phyloP scores from a whole-genome alignment of 37 sponge, comb jelly and placozoan species.

The Beroe ovata region DNA sequence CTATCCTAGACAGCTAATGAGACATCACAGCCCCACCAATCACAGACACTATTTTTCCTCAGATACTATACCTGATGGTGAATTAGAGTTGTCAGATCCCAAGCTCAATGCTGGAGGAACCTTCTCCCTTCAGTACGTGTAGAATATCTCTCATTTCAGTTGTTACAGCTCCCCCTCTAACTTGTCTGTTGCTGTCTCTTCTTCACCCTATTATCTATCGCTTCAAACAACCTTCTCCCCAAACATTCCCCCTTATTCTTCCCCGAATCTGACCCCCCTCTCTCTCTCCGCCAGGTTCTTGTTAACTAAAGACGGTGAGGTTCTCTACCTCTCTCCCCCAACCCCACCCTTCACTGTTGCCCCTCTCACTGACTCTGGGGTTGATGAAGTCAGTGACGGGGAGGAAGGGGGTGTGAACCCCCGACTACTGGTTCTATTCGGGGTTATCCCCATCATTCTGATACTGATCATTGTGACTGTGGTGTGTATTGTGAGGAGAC shows the following conservation, averaged over 20 bases:
- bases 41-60: no score
- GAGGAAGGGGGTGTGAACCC: neutral
- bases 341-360: conserved; percentile 29
- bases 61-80: neutral
- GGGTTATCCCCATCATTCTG: conserved; percentile 51
- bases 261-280: neutral
- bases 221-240: neutral
- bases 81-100: neutral
- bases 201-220: neutral
- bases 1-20: no score
- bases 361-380: neutral
- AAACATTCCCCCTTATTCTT: neutral
- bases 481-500: conserved; percentile 39
- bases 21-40: no score
- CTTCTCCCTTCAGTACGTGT: conserved; percentile 37
- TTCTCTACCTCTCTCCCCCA: conserved; percentile 47
- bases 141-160: no score
- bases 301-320: neutral
- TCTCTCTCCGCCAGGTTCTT: conserved; percentile 25
- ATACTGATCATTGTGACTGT: conserved; percentile 35
- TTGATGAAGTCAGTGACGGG: neutral
- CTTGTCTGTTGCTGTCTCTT: neutral
- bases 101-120: neutral
- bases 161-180: no score
- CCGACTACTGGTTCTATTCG: neutral